Conservation (phyloP, 2,797 vertebrate genomes). For the Lepilemur septentrionalis region DNA sequence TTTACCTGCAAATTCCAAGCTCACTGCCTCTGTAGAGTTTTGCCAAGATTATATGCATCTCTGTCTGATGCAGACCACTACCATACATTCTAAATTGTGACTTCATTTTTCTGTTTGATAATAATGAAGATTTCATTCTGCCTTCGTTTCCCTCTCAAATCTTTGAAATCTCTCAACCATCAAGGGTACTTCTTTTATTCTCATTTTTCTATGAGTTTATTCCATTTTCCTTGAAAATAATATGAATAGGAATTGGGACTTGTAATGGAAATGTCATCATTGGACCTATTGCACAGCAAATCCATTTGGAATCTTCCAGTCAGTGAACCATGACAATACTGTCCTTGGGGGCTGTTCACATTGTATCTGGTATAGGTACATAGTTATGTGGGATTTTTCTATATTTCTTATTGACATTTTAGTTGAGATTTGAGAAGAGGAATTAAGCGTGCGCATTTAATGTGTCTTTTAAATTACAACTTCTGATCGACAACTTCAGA, state of each 20-base stretch:
- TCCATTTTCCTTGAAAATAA: background rate
- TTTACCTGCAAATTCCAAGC: background rate
- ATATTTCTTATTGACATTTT: background rate
- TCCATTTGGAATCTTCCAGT: background rate
- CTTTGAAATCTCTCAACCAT: background rate
- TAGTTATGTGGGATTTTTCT: background rate
- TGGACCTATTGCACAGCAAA: background rate
- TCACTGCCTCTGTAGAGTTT: background rate
- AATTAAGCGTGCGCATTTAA: background rate
- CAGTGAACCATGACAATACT: background rate
- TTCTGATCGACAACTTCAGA: background rate
- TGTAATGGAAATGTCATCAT: background rate
- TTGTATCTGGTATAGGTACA: background rate
- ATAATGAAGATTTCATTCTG: background rate
- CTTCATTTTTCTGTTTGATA: background rate
- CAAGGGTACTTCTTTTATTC: background rate
- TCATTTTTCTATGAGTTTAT: background rate
- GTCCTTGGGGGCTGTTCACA: background rate
- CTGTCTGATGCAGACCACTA: background rate
- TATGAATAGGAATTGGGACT: background rate
- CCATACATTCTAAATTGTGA: background rate
- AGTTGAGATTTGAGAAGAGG: background rate
- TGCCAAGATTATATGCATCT: background rate
- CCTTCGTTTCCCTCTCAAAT: background rate
- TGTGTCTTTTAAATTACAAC: background rate